phyloP scores from a whole-genome alignment of 2,113 vertebrate species.

The Azemiops feae region DNA sequence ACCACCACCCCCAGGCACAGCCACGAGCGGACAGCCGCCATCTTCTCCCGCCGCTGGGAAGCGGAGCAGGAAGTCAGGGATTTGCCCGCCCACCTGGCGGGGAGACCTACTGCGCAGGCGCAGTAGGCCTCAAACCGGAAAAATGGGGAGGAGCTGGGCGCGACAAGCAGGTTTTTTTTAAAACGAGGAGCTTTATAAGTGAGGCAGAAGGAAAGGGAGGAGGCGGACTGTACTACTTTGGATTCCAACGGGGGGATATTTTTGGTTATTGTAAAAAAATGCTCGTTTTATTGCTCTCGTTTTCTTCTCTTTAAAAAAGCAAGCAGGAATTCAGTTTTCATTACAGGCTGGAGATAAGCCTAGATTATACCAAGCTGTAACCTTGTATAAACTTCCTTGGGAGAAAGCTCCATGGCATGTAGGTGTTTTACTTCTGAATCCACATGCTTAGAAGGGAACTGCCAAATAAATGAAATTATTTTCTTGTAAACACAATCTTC shows the following conservation, averaged over 20 bases:
- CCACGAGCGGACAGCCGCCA: slow-evolving; percentile 31
- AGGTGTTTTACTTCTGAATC: background rate
- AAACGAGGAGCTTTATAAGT: background rate
- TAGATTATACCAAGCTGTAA: background rate
- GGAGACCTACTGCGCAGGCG: background rate
- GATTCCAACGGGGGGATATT: background rate
- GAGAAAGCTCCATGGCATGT: background rate
- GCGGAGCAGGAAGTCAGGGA: background rate
- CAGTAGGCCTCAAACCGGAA: background rate
- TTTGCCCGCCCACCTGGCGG: background rate
- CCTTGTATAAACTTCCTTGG: background rate
- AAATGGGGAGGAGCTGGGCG: background rate
- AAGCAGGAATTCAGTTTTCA: background rate
- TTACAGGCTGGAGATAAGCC: background rate
- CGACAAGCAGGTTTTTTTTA: background rate
- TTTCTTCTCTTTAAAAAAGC: background rate
- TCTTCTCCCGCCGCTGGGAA: background rate
- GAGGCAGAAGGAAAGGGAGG: background rate
- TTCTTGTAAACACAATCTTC: background rate
- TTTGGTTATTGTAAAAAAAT: background rate
- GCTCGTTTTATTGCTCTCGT: background rate
- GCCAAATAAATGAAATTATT: background rate
- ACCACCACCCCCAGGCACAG: slow-evolving; percentile 26
- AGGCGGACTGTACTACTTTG: background rate
- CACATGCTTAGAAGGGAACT: background rate